A percentile compares a stretch with the other conserved stretches of the same genome.
phyloP scores from a whole-genome alignment of 2,888 invertebrate species.

The Gymnosoma rotundatum region DNA sequence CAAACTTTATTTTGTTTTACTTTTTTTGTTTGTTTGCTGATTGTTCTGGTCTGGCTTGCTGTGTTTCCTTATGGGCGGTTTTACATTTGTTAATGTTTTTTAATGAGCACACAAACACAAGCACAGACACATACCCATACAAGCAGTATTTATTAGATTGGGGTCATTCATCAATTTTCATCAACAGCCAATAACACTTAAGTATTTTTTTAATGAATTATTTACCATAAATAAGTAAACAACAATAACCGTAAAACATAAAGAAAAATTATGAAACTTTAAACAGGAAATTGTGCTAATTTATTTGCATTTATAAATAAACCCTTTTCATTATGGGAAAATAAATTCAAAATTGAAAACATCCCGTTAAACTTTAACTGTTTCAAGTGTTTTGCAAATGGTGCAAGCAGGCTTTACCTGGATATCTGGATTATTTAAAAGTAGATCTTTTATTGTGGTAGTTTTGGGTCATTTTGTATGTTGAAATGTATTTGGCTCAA shows the following conservation, averaged over 20 bases:
- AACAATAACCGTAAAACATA: not conserved
- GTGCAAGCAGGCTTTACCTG: not conserved
- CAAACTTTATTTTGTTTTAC: conserved; percentile 39
- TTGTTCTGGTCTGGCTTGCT: conserved; percentile 17
- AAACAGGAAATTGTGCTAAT: conserved; percentile 54
- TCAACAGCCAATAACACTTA: conserved; percentile 56
- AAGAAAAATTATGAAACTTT: not conserved
- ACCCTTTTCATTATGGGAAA: conserved; percentile 1
- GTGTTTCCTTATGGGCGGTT: too few relatives aligned
- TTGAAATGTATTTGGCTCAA: conserved; percentile 12
- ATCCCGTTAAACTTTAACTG: conserved; percentile 15
- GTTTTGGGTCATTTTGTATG: not conserved
- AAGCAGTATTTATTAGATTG: conserved; percentile 51
- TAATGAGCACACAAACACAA: conserved; percentile 22
- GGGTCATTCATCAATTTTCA: conserved; percentile 64
- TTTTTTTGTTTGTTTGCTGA: conserved; percentile 19
- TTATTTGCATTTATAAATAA: conserved; percentile 7
- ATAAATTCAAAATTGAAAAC: not conserved
- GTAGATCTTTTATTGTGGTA: not conserved
- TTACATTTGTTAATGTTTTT: conserved; percentile 1
- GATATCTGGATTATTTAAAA: conserved; percentile 21
- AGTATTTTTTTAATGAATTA: conserved; percentile 40
- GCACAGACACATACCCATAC: not conserved
- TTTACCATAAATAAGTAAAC: conserved; percentile 13
- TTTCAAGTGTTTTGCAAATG: conserved; percentile 16